These are phyloP conservation scores for Heliconius ismenius DNA, from an alignment of 2,888 invertebrate species.

Conservation along the genomic window DNA sequence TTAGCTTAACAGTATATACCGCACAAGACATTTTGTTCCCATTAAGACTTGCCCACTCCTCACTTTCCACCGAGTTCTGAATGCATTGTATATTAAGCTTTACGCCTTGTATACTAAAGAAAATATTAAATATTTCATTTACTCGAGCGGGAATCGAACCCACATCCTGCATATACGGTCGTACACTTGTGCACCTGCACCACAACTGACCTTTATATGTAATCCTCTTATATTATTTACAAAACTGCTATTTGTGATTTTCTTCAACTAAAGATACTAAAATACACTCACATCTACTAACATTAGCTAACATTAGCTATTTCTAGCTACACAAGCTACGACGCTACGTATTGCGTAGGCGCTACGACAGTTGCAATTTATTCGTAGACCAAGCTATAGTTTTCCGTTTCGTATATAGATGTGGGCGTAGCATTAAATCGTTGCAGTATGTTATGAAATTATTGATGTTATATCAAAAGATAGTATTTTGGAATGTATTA, in stretches of 20 bases:
- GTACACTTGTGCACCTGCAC: too few species aligned
- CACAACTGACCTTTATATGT: too few species aligned
- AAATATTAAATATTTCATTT: too few species aligned
- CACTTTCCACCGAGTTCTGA: too few species aligned
- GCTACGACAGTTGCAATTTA: constrained; percentile 30
- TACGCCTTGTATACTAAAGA: too few species aligned
- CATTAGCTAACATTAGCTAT: constrained; percentile 5
- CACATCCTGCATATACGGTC: too few species aligned
- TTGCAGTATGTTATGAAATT: background rate
- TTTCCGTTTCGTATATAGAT: constrained; percentile 3
- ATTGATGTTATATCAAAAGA: background rate
- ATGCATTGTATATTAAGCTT: too few species aligned
- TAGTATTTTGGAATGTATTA: background rate
- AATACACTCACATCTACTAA: background rate
- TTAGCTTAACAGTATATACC: too few species aligned
- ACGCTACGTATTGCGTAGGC: constrained; percentile 24
- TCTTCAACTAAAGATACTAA: background rate
- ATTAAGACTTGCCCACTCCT: too few species aligned
- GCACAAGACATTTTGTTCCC: too few species aligned
- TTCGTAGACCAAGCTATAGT: constrained; percentile 22
- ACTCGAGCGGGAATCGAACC: too few species aligned
- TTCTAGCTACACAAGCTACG: constrained; percentile 19
- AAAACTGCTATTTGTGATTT: background rate
- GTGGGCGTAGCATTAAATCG: constrained; percentile 22
- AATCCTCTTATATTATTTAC: too few species aligned